Percentiles rank a stretch among this genome's conserved stretches.
Conservation (phyloP, 2,113 vertebrate species). For the Triplophysa rosa region DNA sequence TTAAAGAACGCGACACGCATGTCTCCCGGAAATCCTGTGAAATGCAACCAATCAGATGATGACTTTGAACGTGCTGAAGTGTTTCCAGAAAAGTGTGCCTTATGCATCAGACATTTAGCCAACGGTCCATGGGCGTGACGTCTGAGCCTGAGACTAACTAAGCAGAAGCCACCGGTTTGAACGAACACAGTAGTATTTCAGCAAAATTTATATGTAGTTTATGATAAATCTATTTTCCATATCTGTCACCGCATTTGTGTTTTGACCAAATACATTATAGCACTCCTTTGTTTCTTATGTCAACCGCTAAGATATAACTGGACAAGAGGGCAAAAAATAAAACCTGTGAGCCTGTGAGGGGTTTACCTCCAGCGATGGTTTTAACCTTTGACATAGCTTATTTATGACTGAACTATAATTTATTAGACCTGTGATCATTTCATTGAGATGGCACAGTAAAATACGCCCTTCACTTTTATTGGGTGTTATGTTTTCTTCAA, state of each 20-base stretch:
- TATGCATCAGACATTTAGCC: too few relatives aligned
- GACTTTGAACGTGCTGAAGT: too few relatives aligned
- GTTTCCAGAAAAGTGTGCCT: too few relatives aligned
- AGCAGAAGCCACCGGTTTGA: background rate
- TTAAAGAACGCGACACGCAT: too few relatives aligned
- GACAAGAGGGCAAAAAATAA: background rate
- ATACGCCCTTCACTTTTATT: slow-evolving; percentile 23
- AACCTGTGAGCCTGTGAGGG: background rate
- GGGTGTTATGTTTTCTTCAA: slow-evolving; percentile 10
- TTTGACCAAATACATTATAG: too few relatives aligned
- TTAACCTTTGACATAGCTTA: background rate
- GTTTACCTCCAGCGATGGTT: background rate
- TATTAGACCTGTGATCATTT: slow-evolving; percentile 20
- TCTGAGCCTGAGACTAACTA: too few relatives aligned
- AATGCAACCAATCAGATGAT: too few relatives aligned
- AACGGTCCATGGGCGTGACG: too few relatives aligned
- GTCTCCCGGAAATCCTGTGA: too few relatives aligned
- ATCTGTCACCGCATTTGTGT: too few relatives aligned
- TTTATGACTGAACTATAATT: background rate
- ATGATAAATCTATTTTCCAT: background rate
- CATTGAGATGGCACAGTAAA: background rate
- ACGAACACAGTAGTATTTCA: background rate
- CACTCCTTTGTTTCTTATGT: background rate
- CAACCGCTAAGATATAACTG: background rate
- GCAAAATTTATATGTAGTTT: background rate